Conservation (phyloP, 2,888 invertebrate genomes). For the Neocrepidodera transversa region DNA sequence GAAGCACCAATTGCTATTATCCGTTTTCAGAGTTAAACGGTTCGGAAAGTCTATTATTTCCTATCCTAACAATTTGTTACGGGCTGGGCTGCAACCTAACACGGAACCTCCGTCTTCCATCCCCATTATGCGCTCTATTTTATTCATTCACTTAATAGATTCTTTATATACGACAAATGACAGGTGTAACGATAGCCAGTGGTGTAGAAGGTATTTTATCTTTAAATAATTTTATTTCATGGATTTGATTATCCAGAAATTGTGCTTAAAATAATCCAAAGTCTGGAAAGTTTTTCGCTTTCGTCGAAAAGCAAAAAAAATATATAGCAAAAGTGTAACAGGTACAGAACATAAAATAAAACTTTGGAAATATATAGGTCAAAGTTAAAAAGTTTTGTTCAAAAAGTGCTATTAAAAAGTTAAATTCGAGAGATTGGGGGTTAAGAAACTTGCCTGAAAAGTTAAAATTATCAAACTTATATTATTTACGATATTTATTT, state of each 20-base stretch:
- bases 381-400: constrained; percentile 52
- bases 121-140: constrained; percentile 38
- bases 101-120: constrained; percentile 14
- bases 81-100: constrained; percentile 12
- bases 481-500: constrained; percentile 50
- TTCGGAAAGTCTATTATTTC: constrained; percentile 41
- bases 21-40: constrained; percentile 38
- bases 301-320: constrained; percentile 19
- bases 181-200: constrained; percentile 21
- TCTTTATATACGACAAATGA: constrained; percentile 35
- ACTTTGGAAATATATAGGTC: constrained; percentile 49
- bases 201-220: no score
- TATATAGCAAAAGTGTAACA: constrained; percentile 28
- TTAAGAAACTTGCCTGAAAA: constrained; percentile 49
- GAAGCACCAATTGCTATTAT: constrained; percentile 37
- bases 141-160: constrained; percentile 36
- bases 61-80: constrained; percentile 38
- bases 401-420: constrained; percentile 54
- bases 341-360: constrained; percentile 44
- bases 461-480: constrained; percentile 51
- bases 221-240: no score
- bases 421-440: constrained; percentile 49
- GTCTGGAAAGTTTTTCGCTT: constrained; percentile 26
- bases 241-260: no score
- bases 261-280: constrained; percentile 5